phyloP scores from a whole-genome alignment of 2,113 vertebrate species.

The Zapus hudsonius region DNA sequence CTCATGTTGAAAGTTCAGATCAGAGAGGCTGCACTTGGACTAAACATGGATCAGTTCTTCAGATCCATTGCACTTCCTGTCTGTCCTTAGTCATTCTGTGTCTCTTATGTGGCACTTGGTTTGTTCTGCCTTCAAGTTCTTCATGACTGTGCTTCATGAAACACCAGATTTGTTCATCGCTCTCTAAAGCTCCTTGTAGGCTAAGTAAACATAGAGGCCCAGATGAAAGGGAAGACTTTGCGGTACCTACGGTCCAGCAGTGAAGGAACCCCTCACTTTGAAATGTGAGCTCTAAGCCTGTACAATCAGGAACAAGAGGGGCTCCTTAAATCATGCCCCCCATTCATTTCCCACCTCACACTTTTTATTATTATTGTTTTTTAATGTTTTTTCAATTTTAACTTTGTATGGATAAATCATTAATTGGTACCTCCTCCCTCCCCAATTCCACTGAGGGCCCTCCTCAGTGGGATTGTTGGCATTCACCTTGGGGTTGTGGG shows the following conservation, averaged over 20 bases:
- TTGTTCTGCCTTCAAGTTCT: not conserved
- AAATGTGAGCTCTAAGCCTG: not conserved
- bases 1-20: not conserved
- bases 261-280: not conserved
- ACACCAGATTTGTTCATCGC: not conserved
- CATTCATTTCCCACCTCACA: too few species aligned
- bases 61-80: not conserved
- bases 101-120: not conserved
- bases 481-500: too few species aligned
- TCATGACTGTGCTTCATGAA: not conserved
- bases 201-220: not conserved
- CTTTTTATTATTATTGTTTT: too few species aligned
- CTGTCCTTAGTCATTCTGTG: not conserved
- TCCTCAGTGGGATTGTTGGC: too few species aligned
- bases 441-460: too few species aligned
- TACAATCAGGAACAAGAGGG: not conserved
- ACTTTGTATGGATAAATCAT: too few species aligned
- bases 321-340: not conserved
- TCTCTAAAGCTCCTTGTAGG: not conserved
- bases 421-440: too few species aligned
- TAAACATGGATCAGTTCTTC: not conserved
- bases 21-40: not conserved
- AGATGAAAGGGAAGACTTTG: not conserved
- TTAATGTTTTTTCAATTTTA: too few species aligned
- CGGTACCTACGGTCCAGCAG: rapidly evolving